These are phyloP conservation scores for Melanotaenia duboulayi DNA, from an alignment of 2,113 vertebrate genomes.

Conservation along the genomic window DNA sequence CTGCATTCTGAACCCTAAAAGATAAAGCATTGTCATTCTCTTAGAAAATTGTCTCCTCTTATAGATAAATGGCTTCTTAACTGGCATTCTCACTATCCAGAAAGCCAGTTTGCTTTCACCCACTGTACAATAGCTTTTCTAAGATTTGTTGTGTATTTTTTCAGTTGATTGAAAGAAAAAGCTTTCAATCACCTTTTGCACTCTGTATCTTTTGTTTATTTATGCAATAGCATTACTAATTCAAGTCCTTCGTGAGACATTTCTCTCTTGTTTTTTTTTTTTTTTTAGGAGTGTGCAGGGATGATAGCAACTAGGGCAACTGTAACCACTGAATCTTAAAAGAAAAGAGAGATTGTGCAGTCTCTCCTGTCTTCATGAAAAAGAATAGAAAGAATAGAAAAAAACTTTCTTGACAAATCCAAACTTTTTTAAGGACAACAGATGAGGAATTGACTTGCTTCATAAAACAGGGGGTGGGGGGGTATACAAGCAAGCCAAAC, in stretches of 20 bases:
- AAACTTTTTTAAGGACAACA: too few species aligned
- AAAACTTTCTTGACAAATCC: too few species aligned
- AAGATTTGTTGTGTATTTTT: constrained; percentile 36
- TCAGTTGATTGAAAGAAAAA: constrained; percentile 17
- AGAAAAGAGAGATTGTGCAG: constrained; percentile 24
- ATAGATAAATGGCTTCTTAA: constrained; percentile 26
- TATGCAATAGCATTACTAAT: background rate
- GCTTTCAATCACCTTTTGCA: background rate
- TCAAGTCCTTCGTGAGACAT: background rate
- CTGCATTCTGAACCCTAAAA: background rate
- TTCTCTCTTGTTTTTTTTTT: constrained; percentile 13
- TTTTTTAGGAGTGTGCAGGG: background rate
- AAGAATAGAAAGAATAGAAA: background rate
- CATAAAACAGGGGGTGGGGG: too few species aligned
- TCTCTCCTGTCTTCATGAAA: background rate
- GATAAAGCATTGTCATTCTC: constrained; percentile 21
- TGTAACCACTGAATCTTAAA: constrained; percentile 8
- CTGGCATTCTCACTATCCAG: constrained; percentile 25
- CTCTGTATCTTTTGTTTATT: constrained; percentile 22
- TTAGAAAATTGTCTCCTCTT: constrained; percentile 24
- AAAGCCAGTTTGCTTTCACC: constrained; percentile 38
- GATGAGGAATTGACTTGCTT: too few species aligned
- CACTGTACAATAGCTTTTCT: constrained; percentile 16
- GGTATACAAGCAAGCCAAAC: background rate
- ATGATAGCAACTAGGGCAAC: constrained; percentile 34